phyloP scores from a whole-genome alignment of 92 coral and sea anemone species.

The Montipora capitata region DNA sequence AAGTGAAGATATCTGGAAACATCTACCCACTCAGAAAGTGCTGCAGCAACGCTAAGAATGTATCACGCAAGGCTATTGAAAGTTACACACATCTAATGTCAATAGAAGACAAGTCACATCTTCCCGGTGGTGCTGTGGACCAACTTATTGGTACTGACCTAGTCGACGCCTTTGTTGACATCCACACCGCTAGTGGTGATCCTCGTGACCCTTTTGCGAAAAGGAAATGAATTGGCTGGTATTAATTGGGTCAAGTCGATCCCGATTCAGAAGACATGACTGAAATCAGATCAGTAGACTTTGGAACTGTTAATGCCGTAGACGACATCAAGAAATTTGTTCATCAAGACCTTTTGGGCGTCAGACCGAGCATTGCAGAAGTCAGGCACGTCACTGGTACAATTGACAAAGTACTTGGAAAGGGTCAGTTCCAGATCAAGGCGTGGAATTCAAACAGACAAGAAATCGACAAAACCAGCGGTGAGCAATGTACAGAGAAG shows the following conservation, averaged over 20 bases:
- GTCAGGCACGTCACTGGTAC: no score
- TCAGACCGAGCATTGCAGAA: no score
- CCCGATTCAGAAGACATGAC: conserved; percentile 12
- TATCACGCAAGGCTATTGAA: conserved; percentile 13
- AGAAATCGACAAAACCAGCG: no score
- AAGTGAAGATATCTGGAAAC: conserved; percentile 49
- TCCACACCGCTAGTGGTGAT: conserved; percentile 37
- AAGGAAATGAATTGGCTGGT: conserved; percentile 80
- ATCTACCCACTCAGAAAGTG: conserved; percentile 75
- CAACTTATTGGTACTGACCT: conserved; percentile 74
- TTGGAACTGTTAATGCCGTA: conserved; percentile 59
- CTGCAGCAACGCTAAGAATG: conserved; percentile 72
- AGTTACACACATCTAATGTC: background rate
- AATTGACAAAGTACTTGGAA: no score
- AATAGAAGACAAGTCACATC: conserved; percentile 43
- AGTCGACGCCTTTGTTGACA: conserved; percentile 63
- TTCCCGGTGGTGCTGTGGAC: conserved; percentile 73
- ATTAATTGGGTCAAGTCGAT: conserved; percentile 60
- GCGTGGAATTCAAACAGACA: no score
- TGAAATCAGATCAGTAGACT: conserved; percentile 52
- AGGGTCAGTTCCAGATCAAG: no score
- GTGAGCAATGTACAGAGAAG: no score
- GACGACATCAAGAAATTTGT: conserved; percentile 68
- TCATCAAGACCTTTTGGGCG: conserved; percentile 2
- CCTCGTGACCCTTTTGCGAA: conserved; percentile 76